Evolutionary conservation across 1,140 invertebrate genomes (phyloP), one percentile per base, ranked within the genome.

Genomic region (Neotoxoptera formosana): DNA sequence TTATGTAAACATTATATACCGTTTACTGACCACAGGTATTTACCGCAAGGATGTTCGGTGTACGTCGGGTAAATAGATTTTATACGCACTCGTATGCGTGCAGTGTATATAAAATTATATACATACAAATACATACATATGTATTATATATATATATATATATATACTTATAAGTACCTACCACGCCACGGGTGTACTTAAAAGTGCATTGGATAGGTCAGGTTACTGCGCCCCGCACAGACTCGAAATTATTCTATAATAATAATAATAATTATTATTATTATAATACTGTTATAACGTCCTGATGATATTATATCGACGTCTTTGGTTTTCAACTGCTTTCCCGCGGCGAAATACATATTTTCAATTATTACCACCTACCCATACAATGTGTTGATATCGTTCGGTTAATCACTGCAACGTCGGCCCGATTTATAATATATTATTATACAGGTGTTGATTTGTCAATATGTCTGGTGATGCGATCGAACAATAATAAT

Each of bases 1-100:
- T 83, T 83, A 67, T 83, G n/a, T 36, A 83, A 83, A 83, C 34
- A 83, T 83, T 83, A 83, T 83, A 23, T n/a, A 67, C 81, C 81
- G 21, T 83, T 83, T 83, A 41, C 34, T 41, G 81, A 83, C 81
- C 81, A 41, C 81, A 83, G 81, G 34, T 41, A 41, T 83, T 83
- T 36, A 83, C 34, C 34, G 20, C 81, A 41, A 83, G 81, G 81
- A 83, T 41, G 36, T 83, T 83, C 81, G 81, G 81, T 23, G 81
- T 41, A 11, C 34, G 34, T 83, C 21, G 34, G 81, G 81, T 83
- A 36, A 67, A 67, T n/a, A 67, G 14, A 67, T 67, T 67, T 67
- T 67, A n/a, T 17, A 67, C 60, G 60, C 60, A n/a, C 30, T 23
- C 60, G 17, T 67, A 17, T 67, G 30, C 30, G 17, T 17, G 60